A percentile compares a stretch with the other conserved stretches of the same genome.
These are phyloP conservation scores for Alexandromys fortis DNA, from an alignment of 2,113 vertebrate species.

Conservation along the genomic window DNA sequence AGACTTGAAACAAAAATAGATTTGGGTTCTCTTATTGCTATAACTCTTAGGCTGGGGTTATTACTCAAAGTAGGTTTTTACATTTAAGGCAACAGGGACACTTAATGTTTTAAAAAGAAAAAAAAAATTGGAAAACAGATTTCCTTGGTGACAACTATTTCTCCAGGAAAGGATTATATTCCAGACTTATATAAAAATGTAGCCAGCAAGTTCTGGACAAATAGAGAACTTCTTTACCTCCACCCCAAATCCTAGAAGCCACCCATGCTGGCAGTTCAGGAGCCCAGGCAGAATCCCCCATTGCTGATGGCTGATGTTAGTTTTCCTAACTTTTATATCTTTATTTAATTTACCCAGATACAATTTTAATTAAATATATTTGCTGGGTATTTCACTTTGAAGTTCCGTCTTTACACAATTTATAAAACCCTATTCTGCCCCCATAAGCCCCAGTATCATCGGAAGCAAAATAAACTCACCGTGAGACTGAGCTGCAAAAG, in stretches of 20 bases:
- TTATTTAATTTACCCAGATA: conserved; percentile 13
- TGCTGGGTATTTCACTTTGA: not conserved
- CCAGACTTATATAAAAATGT: conserved; percentile 1
- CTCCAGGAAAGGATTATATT: conserved; percentile 15
- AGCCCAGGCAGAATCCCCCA: not conserved
- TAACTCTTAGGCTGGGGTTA: not conserved
- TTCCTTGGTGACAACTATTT: conserved; percentile 20
- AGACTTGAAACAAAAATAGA: conserved; percentile 56
- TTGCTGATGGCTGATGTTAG: not conserved
- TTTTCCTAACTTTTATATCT: not conserved
- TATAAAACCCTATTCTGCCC: not conserved
- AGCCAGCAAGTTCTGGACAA: not conserved
- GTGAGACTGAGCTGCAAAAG: not conserved
- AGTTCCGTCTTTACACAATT: not conserved
- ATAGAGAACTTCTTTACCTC: not conserved
- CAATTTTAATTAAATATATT: not conserved
- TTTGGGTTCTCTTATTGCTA: conserved; percentile 66
- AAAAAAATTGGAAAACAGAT: not conserved
- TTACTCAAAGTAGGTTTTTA: conserved; percentile 34
- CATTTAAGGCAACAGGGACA: conserved; percentile 41
- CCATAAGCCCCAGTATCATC: not conserved
- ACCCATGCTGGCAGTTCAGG: not conserved
- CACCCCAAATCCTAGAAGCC: not conserved
- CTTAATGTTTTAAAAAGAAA: conserved; percentile 5
- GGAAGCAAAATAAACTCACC: not conserved